phyloP scores from a whole-genome alignment of 2,888 invertebrate species.

The Leucoma salicis region DNA sequence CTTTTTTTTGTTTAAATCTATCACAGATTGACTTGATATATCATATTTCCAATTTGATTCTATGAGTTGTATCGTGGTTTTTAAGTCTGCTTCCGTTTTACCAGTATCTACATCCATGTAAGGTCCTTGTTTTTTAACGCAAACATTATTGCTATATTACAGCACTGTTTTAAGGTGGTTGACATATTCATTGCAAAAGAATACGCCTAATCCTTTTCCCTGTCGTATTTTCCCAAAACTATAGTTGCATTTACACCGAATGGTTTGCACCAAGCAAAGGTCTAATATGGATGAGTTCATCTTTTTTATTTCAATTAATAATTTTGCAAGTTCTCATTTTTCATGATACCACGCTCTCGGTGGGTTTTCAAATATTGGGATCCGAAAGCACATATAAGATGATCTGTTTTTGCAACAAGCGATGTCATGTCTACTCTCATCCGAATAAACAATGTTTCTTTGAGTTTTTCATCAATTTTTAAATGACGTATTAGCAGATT shows the following conservation, averaged over 20 bases:
- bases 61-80: conserved; percentile 22
- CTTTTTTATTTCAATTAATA: conserved; percentile 31
- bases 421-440: conserved; percentile 24
- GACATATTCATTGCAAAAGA: conserved; percentile 35
- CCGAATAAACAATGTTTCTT: conserved; percentile 32
- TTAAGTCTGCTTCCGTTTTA: conserved; percentile 23
- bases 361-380: conserved; percentile 29
- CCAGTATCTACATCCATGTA: conserved; percentile 23
- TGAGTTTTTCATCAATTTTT: conserved; percentile 37
- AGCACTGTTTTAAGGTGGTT: conserved; percentile 36
- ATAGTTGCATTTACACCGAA: conserved; percentile 25
- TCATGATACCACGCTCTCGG: conserved; percentile 27
- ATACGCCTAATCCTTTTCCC: conserved; percentile 22
- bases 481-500: conserved; percentile 32
- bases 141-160: conserved; percentile 33
- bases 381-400: conserved; percentile 24
- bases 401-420: conserved; percentile 31
- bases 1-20: not conserved
- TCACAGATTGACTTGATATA: not conserved
- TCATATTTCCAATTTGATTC: not conserved
- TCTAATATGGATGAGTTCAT: conserved; percentile 18
- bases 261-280: conserved; percentile 22
- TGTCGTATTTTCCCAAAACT: conserved; percentile 23
- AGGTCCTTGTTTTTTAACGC: conserved; percentile 17
- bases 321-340: conserved; percentile 36